Base-by-base conservation (phyloP, 2,888 invertebrate genomes). In the Meandrusa payeni region DNA sequence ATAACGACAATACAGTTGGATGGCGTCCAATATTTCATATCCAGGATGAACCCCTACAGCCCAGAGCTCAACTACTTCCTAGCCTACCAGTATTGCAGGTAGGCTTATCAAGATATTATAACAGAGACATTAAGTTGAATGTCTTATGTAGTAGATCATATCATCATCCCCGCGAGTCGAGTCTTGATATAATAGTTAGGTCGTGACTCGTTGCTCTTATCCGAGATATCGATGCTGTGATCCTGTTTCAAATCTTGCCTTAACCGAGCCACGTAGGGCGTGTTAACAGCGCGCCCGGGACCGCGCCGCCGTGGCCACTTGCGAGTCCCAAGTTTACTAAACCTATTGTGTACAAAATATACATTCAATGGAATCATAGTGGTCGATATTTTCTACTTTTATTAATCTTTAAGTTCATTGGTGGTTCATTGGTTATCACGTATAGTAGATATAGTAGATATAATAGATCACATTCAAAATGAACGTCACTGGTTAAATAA, bases 1-100 rank as follows among this genome's bases (percentile, higher is more conserved):
- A 95, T 95, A 85, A 95, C 94, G 50, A 95, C 95, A 55, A 95
- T 95, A 61, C 95, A 95, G 72, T 78, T 95, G 63, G 95, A 95
- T 83, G 94, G 94, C 48, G 93, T 94, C 44, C 95, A 95, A 70
- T 95, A 95, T 74, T 95, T 94, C 72, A 93, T 95, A 55, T 95
- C 94, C 61, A 89, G 94, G 67, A 95, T 95, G 94, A 95, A 95
- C 77, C 95, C 95, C 5, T 95, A 95, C 78, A 94, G 94, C 52
- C 94, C 95, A 15, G 94, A 94, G 76, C 89, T 95, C 51, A 95
- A 95, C 81, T 95, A 94, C 74, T 95, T 94, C 88, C 88, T 95
- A 66, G 94, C 95, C 32, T 95, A 95, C 79, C 95, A 95, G 69
- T 95, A 95, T 69, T 95, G 95, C 80, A 92, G 88, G 88, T 88